A percentile compares a stretch with the other conserved stretches of the same genome.
Conservation (phyloP, 2,888 invertebrate genomes). For the Pammene aurita region DNA sequence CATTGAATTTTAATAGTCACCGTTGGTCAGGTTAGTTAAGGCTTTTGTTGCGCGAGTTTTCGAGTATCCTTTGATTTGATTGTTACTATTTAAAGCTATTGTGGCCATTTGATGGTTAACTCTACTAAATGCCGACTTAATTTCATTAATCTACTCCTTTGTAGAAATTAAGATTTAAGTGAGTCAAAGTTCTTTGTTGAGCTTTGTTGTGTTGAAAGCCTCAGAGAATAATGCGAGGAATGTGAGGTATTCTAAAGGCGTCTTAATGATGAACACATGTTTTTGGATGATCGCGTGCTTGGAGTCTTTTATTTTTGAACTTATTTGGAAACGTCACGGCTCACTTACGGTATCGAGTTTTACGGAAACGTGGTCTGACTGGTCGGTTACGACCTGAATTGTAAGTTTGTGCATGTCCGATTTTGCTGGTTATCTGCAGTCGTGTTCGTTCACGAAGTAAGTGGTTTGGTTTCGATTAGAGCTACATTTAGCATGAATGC, state of each 20-base stretch:
- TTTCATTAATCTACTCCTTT: constrained; percentile 82
- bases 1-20: constrained; percentile 84
- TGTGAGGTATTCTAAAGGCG: constrained; percentile 69
- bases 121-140: constrained; percentile 81
- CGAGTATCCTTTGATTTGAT: constrained; percentile 76
- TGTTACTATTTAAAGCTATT: constrained; percentile 80
- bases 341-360: constrained; percentile 49
- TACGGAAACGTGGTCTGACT: constrained; percentile 48
- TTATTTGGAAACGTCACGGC: constrained; percentile 46
- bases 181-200: constrained; percentile 72
- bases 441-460: constrained; percentile 12
- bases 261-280: constrained; percentile 74
- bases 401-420: constrained; percentile 12
- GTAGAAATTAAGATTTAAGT: constrained; percentile 83
- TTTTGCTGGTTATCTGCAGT: constrained; percentile 17
- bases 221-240: constrained; percentile 67
- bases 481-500: not conserved
- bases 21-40: constrained; percentile 77
- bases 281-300: constrained; percentile 65
- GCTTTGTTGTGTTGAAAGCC: constrained; percentile 61
- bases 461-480: not conserved
- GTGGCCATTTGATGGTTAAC: constrained; percentile 73
- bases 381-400: constrained; percentile 17
- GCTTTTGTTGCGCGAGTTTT: constrained; percentile 74
- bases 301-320: constrained; percentile 51